Evolutionary conservation across 2,797 vertebrate genomes (phyloP).

Genomic region (Cetoscarus ocellatus): DNA sequence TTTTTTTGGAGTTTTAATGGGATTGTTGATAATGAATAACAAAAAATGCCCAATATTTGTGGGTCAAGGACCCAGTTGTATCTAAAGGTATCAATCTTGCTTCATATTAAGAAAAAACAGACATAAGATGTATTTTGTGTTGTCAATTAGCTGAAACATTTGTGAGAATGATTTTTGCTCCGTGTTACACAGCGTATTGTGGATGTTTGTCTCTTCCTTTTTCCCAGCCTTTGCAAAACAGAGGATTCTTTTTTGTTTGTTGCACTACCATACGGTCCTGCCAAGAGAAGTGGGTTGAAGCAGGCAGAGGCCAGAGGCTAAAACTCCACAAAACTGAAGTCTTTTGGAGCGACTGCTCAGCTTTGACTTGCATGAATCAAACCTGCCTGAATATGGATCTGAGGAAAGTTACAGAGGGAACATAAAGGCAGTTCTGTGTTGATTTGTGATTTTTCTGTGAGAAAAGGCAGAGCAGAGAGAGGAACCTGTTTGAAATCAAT

Average conservation of each 20-base stretch:
- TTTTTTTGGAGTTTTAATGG: too few relatives aligned
- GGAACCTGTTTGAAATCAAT: slow-evolving; percentile 38
- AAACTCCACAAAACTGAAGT: background rate
- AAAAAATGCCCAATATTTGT: too few relatives aligned
- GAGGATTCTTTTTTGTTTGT: background rate
- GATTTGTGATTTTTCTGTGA: slow-evolving; percentile 8
- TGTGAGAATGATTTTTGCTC: too few relatives aligned
- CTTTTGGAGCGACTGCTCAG: slow-evolving; percentile 3
- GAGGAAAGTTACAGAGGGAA: slow-evolving; percentile 1
- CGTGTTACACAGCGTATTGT: too few relatives aligned
- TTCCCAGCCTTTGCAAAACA: too few relatives aligned
- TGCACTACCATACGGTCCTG: slow-evolving; percentile 13
- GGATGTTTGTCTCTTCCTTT: too few relatives aligned
- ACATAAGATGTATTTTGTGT: too few relatives aligned
- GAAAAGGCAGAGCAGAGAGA: slow-evolving; percentile 10
- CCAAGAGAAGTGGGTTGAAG: slow-evolving; percentile 30
- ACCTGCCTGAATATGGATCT: slow-evolving; percentile 30
- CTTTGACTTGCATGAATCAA: background rate
- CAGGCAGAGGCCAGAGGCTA: slow-evolving; percentile 22
- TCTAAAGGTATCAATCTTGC: too few relatives aligned
- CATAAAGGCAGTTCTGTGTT: slow-evolving; percentile 15
- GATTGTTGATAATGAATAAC: too few relatives aligned
- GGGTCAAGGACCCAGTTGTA: too few relatives aligned
- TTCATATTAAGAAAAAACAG: too few relatives aligned
- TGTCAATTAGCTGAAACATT: too few relatives aligned